Evolutionary conservation across 2,888 invertebrate species (phyloP).

Genomic region (Idaea dimidiata): DNA sequence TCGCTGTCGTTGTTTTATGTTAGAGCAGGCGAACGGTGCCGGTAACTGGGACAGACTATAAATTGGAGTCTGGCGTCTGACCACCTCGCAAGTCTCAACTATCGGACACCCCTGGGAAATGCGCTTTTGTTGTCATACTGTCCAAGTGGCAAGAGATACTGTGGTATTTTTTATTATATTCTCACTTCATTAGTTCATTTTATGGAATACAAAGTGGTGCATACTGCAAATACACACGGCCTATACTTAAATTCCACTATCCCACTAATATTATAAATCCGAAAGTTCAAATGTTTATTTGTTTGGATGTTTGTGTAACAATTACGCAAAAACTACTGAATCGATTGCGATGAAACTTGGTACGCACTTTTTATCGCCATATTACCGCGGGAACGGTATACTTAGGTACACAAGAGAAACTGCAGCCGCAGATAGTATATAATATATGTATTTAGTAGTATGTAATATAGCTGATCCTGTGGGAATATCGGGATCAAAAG

Average conservation of each 20-base stretch:
- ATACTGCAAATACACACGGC: not conserved
- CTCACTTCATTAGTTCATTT: not conserved
- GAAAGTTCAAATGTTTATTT: no score
- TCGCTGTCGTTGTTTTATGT: constrained; percentile 6
- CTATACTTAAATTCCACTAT: no score
- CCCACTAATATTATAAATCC: no score
- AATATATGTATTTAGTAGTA: no score
- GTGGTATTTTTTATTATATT: not conserved
- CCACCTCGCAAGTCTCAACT: constrained; percentile 21
- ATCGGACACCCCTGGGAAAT: constrained; percentile 22
- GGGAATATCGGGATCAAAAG: no score
- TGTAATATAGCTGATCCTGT: no score
- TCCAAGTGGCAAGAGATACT: constrained; percentile 7
- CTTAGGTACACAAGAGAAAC: not conserved
- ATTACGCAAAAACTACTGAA: no score
- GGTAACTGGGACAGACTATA: constrained; percentile 22
- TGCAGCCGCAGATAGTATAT: no score
- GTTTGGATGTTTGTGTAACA: no score
- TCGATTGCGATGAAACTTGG: no score
- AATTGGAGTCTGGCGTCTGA: constrained; percentile 17
- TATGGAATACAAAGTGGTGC: not conserved
- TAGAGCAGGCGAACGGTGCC: constrained; percentile 13
- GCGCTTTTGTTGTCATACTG: constrained; percentile 8
- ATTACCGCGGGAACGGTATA: not conserved
- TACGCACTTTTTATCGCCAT: not conserved